These are phyloP conservation scores for Macquaria australasica DNA, from an alignment of 2,113 vertebrate genomes.

Conservation along the genomic window DNA sequence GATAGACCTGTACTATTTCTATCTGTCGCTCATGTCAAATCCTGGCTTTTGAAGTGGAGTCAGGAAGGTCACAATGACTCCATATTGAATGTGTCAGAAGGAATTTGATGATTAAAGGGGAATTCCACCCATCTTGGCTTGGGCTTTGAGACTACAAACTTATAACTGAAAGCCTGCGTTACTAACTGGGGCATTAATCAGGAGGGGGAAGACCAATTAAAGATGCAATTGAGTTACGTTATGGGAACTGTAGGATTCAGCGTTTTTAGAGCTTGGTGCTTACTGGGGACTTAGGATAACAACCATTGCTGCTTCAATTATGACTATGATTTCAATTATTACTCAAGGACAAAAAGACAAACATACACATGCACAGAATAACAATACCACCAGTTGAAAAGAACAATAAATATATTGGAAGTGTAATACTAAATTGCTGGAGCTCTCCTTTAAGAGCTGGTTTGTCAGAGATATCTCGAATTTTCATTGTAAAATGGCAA, in stretches of 20 bases:
- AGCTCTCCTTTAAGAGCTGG: background rate
- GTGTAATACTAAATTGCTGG: background rate
- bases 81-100: background rate
- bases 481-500: background rate
- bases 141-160: background rate
- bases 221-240: background rate
- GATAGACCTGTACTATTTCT: slow-evolving; percentile 29
- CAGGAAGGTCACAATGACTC: background rate
- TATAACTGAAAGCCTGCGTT: background rate
- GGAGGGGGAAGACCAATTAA: background rate
- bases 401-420: background rate
- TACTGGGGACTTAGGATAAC: background rate
- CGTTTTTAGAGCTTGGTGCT: background rate
- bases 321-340: background rate
- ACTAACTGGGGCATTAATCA: background rate
- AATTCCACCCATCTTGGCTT: background rate
- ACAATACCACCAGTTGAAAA: too few relatives aligned
- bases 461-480: background rate
- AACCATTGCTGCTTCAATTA: background rate
- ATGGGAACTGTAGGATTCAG: background rate
- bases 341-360: too few relatives aligned
- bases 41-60: slow-evolving; percentile 17
- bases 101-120: background rate
- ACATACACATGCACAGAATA: too few relatives aligned
- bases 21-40: background rate